A percentile compares a stretch with the other conserved stretches of the same genome.
phyloP scores from a whole-genome alignment of 2,797 vertebrate species.

The Pangasius krempfi region DNA sequence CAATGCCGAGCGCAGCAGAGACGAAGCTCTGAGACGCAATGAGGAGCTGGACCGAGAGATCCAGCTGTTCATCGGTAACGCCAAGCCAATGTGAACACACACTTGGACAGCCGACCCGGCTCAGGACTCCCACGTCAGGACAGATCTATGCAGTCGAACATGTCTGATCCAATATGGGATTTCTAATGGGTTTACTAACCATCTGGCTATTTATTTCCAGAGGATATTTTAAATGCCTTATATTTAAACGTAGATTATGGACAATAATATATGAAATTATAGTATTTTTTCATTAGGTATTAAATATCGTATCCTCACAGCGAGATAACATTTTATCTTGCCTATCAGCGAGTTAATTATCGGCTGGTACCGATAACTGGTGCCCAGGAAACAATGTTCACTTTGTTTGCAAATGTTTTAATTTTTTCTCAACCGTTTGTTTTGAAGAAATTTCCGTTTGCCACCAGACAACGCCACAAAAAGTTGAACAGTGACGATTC shows the following conservation, averaged over 20 bases:
- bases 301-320: neutral
- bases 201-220: conserved; percentile 12
- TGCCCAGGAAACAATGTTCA: no score
- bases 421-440: no score
- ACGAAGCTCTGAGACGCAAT: conserved; percentile 80
- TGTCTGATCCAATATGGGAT: neutral
- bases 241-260: conserved; percentile 14
- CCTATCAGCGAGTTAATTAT: neutral
- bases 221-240: neutral
- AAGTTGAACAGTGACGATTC: neutral
- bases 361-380: conserved; percentile 43
- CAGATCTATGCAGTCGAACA: neutral
- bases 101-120: neutral
- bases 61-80: conserved; percentile 69
- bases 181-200: neutral
- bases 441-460: neutral
- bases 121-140: neutral
- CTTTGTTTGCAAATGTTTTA: neutral
- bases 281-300: conserved; percentile 16
- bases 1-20: conserved; percentile 70
- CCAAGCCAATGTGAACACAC: neutral
- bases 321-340: neutral
- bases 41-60: conserved; percentile 80
- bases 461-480: neutral
- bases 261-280: conserved; percentile 39